Evolutionary conservation across 2,888 invertebrate genomes (phyloP).

Genomic region (Nemotelus pantherinus): DNA sequence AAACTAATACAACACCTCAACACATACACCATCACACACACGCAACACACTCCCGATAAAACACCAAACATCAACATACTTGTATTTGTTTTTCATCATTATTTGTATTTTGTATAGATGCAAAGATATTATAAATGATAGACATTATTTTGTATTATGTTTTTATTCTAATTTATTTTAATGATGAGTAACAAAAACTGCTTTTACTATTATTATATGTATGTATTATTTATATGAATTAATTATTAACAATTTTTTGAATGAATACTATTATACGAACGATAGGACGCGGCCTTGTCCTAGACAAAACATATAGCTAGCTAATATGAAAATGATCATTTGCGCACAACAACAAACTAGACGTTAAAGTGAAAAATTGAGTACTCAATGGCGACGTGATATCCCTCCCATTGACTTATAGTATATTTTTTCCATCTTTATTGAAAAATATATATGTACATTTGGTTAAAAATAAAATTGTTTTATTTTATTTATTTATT

Average conservation of each 20-base stretch:
- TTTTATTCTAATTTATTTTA: constrained; percentile 30
- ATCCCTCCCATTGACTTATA: constrained; percentile 39
- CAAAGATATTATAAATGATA: constrained; percentile 23
- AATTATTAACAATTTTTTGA: constrained; percentile 36
- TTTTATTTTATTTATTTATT: no score
- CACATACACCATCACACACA: neutral
- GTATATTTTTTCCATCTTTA: constrained; percentile 38
- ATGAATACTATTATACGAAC: constrained; percentile 16
- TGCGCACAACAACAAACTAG: constrained; percentile 34
- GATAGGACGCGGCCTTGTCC: constrained; percentile 41
- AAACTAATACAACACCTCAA: constrained; percentile 11
- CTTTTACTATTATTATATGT: constrained; percentile 31
- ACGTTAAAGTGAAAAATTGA: constrained; percentile 32
- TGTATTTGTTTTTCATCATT: neutral
- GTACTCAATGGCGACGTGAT: constrained; percentile 42
- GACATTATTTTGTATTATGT: constrained; percentile 33
- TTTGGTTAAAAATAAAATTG: constrained; percentile 8
- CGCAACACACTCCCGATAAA: neutral
- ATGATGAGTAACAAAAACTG: constrained; percentile 39
- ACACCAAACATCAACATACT: neutral
- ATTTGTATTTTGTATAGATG: constrained; percentile 25
- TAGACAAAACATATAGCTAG: constrained; percentile 34
- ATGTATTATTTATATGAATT: constrained; percentile 7
- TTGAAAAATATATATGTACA: constrained; percentile 36
- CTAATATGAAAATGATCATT: constrained; percentile 41